Base-by-base conservation (phyloP, 2,797 vertebrate species). In the Gymnothorax reevesii region DNA sequence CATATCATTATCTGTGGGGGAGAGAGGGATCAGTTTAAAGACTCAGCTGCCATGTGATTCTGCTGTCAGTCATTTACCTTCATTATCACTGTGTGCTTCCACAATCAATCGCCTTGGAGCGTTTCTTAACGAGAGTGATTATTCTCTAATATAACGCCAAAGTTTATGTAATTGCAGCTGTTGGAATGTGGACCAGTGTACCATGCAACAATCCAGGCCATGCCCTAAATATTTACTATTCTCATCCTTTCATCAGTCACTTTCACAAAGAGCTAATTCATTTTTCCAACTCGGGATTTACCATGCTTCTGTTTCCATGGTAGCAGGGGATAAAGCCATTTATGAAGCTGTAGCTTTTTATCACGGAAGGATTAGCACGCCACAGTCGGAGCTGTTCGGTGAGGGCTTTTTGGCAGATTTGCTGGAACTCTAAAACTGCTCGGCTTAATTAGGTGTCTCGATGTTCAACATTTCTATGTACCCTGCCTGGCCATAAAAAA, bases 291-390 rank as follows among this genome's bases (percentile, higher is more conserved):
- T 55, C 55, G 52, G 22, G 77, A 80, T 55, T 80, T 80, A n/a
- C 9, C 49, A 54, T 80, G 77, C 77, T 80, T 77, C 77, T 55
- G 77, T 80, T 80, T 55, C 77, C 77, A 80, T 80, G 77, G 77
- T n/a, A 80, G 52, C 77, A 80, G n/a, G 20, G n/a, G 77, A 80
- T 80, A 80, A 80, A 55, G 17, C 77, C 77, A 54, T 80, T 80
- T 80, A 80, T 80, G 77, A 54, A 52, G 52, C 17, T 54, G 52
- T 80, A 22, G 77, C 49, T 55, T 80, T 80, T 55, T 80, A 77
- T 77, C 15, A 77, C 20, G 73, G 71, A 54, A 49, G 75, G 77
- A 80, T 80, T 80, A 80, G n/a, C 52, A 20, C 6, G 22, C 77
- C 49, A 55, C 52, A 55, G 12, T 49, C 49, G 22, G 22, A 80